phyloP scores from a whole-genome alignment of 2,888 invertebrate genomes.

The Himalopsyche kuldschensis region DNA sequence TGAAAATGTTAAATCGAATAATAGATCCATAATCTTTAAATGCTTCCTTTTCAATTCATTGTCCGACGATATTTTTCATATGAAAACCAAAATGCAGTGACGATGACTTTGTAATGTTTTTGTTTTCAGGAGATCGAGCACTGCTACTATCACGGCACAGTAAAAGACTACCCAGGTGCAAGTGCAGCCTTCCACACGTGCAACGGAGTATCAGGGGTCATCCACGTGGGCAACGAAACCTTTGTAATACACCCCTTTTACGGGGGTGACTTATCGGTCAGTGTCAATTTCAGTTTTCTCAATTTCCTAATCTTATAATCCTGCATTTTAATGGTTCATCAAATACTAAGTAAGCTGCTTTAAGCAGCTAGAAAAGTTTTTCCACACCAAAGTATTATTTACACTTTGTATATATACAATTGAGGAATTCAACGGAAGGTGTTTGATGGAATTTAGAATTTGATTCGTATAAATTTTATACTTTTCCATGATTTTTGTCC shows the following conservation, averaged over 20 bases:
- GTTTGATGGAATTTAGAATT: no score
- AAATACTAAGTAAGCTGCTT: not conserved
- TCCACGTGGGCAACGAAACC: slow-evolving; percentile 96
- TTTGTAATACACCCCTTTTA: slow-evolving; percentile 98
- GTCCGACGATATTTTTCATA: no score
- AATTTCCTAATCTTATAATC: slow-evolving; percentile 20
- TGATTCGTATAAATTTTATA: no score
- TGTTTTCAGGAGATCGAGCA: slow-evolving; percentile 87
- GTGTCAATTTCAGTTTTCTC: slow-evolving; percentile 49
- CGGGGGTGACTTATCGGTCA: slow-evolving; percentile 95
- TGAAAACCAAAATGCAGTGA: no score
- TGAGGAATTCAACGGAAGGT: no score
- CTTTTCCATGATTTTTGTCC: no score
- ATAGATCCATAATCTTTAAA: no score
- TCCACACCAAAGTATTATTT: no score
- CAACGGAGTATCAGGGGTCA: slow-evolving; percentile 95
- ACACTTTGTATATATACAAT: no score
- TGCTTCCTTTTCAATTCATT: no score
- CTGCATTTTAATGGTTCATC: not conserved
- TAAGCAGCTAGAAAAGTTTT: no score
- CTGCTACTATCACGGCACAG: slow-evolving; percentile 98
- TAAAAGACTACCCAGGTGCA: slow-evolving; percentile 95
- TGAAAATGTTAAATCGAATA: no score
- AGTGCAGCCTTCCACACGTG: slow-evolving; percentile 97
- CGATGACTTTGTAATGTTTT: slow-evolving; percentile 9